These are phyloP conservation scores for Poeciliopsis prolifica DNA, from an alignment of 2,113 vertebrate genomes.

Conservation along the genomic window DNA sequence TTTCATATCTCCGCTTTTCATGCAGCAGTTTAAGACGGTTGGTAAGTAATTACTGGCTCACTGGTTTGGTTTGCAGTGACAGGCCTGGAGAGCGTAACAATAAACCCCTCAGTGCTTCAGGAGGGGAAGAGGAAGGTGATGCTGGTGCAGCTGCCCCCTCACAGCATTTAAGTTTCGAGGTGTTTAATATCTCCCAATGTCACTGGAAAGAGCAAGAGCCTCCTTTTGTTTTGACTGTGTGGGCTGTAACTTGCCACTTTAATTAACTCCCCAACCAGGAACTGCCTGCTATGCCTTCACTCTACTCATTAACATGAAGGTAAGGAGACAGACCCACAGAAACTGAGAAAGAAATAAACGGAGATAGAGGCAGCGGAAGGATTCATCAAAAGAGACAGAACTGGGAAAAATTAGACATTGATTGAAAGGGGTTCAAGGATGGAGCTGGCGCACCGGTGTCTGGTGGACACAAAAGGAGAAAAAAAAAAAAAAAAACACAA, in stretches of 20 bases:
- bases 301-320: slow-evolving; percentile 71
- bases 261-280: slow-evolving; percentile 80
- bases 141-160: slow-evolving; percentile 52
- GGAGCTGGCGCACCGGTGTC: slow-evolving; percentile 16
- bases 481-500: too few species aligned
- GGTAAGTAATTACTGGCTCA: slow-evolving; percentile 46
- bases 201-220: slow-evolving; percentile 54
- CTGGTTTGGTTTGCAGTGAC: slow-evolving; percentile 48
- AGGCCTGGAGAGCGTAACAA: slow-evolving; percentile 41
- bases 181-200: slow-evolving; percentile 77
- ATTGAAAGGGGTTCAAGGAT: slow-evolving; percentile 60
- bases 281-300: slow-evolving; percentile 65
- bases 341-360: slow-evolving; percentile 31
- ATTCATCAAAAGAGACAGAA: slow-evolving; percentile 49
- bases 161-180: slow-evolving; percentile 63
- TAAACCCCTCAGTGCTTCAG: slow-evolving; percentile 56
- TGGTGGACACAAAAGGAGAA: slow-evolving; percentile 5
- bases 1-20: slow-evolving; percentile 37
- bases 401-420: slow-evolving; percentile 43
- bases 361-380: slow-evolving; percentile 30
- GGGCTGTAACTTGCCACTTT: slow-evolving; percentile 80
- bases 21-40: slow-evolving; percentile 39
- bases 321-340: slow-evolving; percentile 17
- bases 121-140: slow-evolving; percentile 25
- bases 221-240: slow-evolving; percentile 79